A percentile compares a stretch with the other conserved stretches of the same genome.
phyloP scores from a whole-genome alignment of 2,113 vertebrate genomes.

The Trematomus loennbergii region DNA sequence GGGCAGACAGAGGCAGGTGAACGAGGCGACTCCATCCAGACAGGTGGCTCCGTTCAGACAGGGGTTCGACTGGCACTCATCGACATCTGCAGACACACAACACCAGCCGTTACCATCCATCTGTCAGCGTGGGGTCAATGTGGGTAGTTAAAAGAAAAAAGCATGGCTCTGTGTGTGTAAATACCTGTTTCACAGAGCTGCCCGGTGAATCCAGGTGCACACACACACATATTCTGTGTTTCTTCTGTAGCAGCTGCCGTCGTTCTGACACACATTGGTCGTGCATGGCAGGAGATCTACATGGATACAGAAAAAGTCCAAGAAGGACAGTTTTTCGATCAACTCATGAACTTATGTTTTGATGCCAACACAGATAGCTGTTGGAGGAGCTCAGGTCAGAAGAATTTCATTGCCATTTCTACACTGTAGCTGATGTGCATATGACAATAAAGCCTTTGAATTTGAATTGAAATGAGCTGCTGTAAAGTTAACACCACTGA shows the following conservation, averaged over 20 bases:
- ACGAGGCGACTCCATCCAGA: slow-evolving; percentile 88
- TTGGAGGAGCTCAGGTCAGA: no score
- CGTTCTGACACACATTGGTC: slow-evolving; percentile 85
- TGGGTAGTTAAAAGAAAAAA: neutral
- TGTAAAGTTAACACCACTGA: neutral
- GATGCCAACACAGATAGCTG: no score
- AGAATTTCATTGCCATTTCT: no score
- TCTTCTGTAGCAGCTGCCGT: slow-evolving; percentile 89
- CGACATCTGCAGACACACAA: slow-evolving; percentile 85
- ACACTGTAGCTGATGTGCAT: no score
- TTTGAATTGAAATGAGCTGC: neutral
- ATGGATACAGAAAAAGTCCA: no score
- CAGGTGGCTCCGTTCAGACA: slow-evolving; percentile 95
- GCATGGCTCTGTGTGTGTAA: neutral
- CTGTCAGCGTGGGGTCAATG: slow-evolving; percentile 32
- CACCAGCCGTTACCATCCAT: neutral
- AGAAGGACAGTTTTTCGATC: no score
- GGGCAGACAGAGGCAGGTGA: slow-evolving; percentile 93
- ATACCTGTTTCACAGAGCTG: slow-evolving; percentile 91
- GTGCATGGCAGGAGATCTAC: slow-evolving; percentile 87
- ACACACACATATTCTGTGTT: slow-evolving; percentile 86
- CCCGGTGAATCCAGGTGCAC: slow-evolving; percentile 90
- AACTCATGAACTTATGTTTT: no score
- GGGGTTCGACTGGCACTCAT: slow-evolving; percentile 94
- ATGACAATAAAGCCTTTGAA: no score